Evolutionary conservation across 2,113 vertebrate genomes (phyloP).

Genomic region (Todiramphus saurophagus): DNA sequence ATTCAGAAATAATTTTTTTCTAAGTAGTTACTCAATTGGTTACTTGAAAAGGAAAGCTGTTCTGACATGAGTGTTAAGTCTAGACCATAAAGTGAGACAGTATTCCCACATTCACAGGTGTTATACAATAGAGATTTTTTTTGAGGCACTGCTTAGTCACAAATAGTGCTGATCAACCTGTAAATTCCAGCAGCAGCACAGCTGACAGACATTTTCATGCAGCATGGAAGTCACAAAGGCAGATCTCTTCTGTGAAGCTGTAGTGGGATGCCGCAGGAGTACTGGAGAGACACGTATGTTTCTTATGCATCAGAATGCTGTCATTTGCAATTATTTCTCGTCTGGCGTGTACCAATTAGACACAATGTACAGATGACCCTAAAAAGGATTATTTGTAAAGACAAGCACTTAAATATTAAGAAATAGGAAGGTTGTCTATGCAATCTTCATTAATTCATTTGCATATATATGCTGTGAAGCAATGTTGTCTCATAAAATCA

Average conservation of each 20-base stretch:
- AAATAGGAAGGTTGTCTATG: neutral
- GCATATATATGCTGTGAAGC: neutral
- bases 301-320: neutral
- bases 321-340: neutral
- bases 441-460: neutral
- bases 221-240: neutral
- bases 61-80: neutral
- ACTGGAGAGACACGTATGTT: neutral
- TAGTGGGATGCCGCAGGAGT: neutral
- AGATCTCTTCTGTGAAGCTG: neutral
- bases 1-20: neutral
- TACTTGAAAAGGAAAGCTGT: neutral
- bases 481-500: neutral
- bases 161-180: neutral
- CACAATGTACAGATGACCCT: neutral
- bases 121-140: neutral
- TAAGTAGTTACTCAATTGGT: neutral
- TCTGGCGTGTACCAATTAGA: neutral
- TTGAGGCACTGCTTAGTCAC: neutral
- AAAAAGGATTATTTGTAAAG: neutral
- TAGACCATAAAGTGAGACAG: neutral
- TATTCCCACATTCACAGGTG: neutral
- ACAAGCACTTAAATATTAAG: neutral
- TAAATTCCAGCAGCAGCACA: neutral
- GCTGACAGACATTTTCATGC: neutral